A percentile compares a stretch with the other conserved stretches of the same genome.
Evolutionary conservation across 2,797 vertebrate species (phyloP).

Genomic region (Nasua narica): DNA sequence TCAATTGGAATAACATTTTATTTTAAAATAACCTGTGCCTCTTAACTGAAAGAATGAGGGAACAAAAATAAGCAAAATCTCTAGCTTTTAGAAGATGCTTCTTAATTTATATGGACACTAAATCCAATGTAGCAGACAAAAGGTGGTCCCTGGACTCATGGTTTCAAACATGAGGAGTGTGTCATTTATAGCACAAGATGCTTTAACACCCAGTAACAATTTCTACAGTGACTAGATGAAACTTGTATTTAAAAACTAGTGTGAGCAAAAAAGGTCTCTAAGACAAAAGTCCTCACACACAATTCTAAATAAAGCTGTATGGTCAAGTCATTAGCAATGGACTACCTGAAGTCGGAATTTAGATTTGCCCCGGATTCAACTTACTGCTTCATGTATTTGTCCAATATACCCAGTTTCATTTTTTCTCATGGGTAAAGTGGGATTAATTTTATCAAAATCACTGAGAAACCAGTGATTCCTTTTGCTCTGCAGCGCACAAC

Average conservation of each 20-base stretch:
- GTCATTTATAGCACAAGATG: not conserved
- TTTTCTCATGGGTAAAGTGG: not conserved
- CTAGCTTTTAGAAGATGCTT: not conserved
- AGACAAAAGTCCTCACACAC: not conserved
- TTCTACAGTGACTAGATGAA: not conserved
- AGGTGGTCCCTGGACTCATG: not conserved
- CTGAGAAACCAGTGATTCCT: not conserved
- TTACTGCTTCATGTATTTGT: not conserved
- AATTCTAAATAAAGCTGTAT: slow-evolving; percentile 1
- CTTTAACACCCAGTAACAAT: not conserved
- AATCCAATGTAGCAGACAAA: not conserved
- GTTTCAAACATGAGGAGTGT: not conserved
- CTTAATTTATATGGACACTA: not conserved
- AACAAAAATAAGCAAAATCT: not conserved
- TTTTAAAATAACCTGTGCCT: slow-evolving; percentile 18
- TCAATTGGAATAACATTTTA: not conserved
- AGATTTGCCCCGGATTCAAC: not conserved
- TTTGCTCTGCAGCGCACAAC: not conserved
- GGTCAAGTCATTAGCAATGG: not conserved
- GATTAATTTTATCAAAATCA: slow-evolving; percentile 1
- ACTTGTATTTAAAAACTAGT: not conserved
- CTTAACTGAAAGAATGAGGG: not conserved
- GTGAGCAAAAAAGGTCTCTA: not conserved
- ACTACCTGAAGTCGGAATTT: not conserved
- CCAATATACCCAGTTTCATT: not conserved